These are phyloP conservation scores for Brachionus asplanchnoidis DNA, from an alignment of 1,140 invertebrate genomes.

Conservation along the genomic window DNA sequence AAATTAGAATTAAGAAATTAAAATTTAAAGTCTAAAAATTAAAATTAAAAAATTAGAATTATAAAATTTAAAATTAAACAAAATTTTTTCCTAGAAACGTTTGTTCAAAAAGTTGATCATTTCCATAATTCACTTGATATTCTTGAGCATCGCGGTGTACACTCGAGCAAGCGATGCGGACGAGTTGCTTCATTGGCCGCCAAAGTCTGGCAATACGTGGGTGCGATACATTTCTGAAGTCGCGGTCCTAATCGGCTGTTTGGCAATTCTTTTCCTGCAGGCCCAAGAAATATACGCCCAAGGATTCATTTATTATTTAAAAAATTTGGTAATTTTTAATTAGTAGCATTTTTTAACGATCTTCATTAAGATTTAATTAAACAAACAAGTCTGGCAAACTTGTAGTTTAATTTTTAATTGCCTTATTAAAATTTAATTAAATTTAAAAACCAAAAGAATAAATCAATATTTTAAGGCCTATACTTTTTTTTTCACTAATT, in stretches of 20 bases:
- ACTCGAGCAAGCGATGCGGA: slow-evolving; percentile 65
- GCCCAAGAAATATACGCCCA: slow-evolving; percentile 88
- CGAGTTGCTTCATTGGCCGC: slow-evolving; percentile 49
- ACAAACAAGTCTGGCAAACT: background rate
- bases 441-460: background rate
- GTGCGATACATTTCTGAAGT: slow-evolving; percentile 73
- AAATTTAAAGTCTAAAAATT: too few relatives aligned
- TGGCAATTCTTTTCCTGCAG: slow-evolving; percentile 81
- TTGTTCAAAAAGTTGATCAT: slow-evolving; percentile 83
- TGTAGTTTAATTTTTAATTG: slow-evolving; percentile 31
- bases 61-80: too few relatives aligned
- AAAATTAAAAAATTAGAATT: too few relatives aligned
- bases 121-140: slow-evolving; percentile 70
- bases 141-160: slow-evolving; percentile 82
- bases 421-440: slow-evolving; percentile 18
- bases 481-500: too few relatives aligned
- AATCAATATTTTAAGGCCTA: too few relatives aligned
- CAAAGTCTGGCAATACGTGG: background rate
- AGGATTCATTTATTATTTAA: slow-evolving; percentile 78
- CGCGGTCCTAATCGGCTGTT: slow-evolving; percentile 73
- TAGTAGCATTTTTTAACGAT: background rate
- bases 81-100: slow-evolving; percentile 66
- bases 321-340: slow-evolving; percentile 70
- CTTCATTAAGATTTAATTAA: background rate
- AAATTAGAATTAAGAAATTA: too few relatives aligned